These are phyloP conservation scores for Dolichomitus sp. DNA, from an alignment of 2,888 invertebrate species.

Conservation along the genomic window DNA sequence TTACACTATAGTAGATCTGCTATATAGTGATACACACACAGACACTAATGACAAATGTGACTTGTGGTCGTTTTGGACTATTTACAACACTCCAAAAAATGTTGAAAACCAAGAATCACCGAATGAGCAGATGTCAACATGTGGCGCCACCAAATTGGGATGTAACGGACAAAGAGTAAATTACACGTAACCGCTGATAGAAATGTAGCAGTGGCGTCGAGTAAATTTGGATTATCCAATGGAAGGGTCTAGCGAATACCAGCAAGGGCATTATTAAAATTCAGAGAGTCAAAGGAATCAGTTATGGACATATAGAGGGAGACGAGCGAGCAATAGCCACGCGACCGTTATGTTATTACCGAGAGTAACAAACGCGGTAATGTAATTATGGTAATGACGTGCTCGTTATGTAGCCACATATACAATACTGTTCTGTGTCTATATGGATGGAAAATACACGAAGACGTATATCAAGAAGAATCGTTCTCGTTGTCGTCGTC, in stretches of 20 bases:
- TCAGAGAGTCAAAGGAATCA: slow-evolving; percentile 37
- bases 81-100: no score
- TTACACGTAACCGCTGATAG: no score
- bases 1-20: no score
- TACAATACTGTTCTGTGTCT: slow-evolving; percentile 22
- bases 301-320: slow-evolving; percentile 41
- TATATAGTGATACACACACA: no score
- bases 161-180: background rate
- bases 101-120: background rate
- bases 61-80: no score
- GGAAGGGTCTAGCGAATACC: background rate
- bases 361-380: slow-evolving; percentile 70
- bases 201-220: background rate
- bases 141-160: background rate
- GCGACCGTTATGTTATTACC: slow-evolving; percentile 71
- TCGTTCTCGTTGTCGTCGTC: slow-evolving; percentile 53
- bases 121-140: background rate
- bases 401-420: slow-evolving; percentile 68
- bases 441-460: slow-evolving; percentile 33
- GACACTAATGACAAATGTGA: no score
- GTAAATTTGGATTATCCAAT: slow-evolving; percentile 36
- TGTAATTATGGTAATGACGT: slow-evolving; percentile 74
- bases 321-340: slow-evolving; percentile 69
- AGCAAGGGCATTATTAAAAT: slow-evolving; percentile 52
- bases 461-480: slow-evolving; percentile 58